Base-by-base conservation (phyloP, 1,140 invertebrate species). In the Pararge aegeria region DNA sequence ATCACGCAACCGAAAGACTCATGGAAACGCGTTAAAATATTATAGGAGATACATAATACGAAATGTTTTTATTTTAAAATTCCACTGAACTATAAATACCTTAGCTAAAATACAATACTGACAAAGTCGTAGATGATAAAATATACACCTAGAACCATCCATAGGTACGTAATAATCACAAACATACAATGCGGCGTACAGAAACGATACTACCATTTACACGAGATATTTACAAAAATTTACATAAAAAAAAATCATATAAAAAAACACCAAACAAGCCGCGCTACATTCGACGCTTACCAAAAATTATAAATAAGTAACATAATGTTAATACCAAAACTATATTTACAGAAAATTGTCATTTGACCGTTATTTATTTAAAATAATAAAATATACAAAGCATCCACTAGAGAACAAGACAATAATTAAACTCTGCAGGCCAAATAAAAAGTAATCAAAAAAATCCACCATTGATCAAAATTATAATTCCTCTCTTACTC, bases 271-370 rank as follows among this genome's bases (percentile, higher is more conserved):
- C 48, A n/a, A 20, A 46, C 70, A 61, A 61, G 30, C 66, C 48
- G 38, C 64, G 34, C 57, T 60, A 62, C 68, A 68, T 34, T 51
- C 30, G 64, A 65, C 53, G 44, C 44, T 21, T 19, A 44, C 20
- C 63, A 66, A 42, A 68, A 78, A 73, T 75, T 70, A 80, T 79
- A 80, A 80, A 80, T 84, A 80, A 56, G 42, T 68, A 76, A 78
- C 55, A 71, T 67, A 77, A 74, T 54, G 30, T 34, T 34, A 34
- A 34, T 61, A 60, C 55, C 48, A 30, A 78, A 78, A 70, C 75
- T 82, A 83, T 83, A 86, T 86, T 73, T 86, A 86, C 83, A 85
- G 38, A 72, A 61, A 75, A 71, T 73, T 78, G 75, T 75, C 78
- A 82, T 76, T 70, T 64, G 73, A 78, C 71, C 61, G 13, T 69